Percentiles rank a stretch among this genome's conserved stretches.
Evolutionary conservation across 2,797 vertebrate genomes (phyloP).

Genomic region (Lemur catta): DNA sequence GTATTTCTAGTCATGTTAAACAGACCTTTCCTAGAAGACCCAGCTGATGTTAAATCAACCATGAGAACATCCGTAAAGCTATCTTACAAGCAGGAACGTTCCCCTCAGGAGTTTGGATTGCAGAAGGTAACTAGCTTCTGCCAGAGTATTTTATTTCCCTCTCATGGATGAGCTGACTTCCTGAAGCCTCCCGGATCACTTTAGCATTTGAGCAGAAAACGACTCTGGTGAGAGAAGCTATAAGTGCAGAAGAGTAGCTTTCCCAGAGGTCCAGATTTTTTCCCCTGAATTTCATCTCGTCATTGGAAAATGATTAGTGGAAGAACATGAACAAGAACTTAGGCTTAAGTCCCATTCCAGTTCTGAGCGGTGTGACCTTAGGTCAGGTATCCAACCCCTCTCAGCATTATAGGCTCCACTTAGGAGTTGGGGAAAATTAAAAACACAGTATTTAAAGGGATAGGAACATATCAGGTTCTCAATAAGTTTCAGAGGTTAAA

Average conservation of each 20-base stretch:
- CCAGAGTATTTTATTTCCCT: not conserved
- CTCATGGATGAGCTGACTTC: not conserved
- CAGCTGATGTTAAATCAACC: not conserved
- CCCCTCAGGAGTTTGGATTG: not conserved
- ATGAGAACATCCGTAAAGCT: not conserved
- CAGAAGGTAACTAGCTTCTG: not conserved
- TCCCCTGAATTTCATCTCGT: not conserved
- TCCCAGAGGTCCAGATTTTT: not conserved
- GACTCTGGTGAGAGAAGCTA: not conserved
- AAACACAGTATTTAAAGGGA: not conserved
- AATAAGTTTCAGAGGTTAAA: not conserved
- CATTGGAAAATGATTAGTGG: not conserved
- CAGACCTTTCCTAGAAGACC: not conserved
- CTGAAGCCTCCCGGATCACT: not conserved
- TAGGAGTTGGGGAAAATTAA: not conserved
- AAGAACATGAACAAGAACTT: not conserved
- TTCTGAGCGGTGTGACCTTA: not conserved
- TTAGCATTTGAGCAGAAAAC: not conserved
- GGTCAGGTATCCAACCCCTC: not conserved
- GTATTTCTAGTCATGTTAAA: not conserved
- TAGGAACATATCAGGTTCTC: not conserved
- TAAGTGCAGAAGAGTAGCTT: not conserved
- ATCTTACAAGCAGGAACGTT: not conserved
- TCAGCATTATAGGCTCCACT: not conserved
- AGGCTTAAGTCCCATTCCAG: not conserved